These are phyloP conservation scores for Myopa tessellatipennis DNA, from an alignment of 2,888 invertebrate species.

Conservation along the genomic window DNA sequence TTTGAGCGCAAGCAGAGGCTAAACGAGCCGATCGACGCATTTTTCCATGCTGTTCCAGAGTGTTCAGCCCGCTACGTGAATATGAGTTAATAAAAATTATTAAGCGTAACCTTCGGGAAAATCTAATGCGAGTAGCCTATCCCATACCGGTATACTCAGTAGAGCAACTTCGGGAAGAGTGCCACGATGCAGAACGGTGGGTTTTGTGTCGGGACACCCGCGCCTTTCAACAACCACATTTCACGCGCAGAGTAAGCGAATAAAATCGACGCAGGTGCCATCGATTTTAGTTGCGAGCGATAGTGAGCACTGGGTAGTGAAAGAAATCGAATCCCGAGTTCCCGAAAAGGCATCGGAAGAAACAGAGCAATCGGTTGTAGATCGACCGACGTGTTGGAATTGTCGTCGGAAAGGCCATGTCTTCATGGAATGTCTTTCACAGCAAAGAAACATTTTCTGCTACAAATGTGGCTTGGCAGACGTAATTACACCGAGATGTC, in stretches of 20 bases:
- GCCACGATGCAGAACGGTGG: constrained; percentile 15
- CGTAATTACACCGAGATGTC: no score
- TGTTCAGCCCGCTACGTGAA: background rate
- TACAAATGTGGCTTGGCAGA: no score
- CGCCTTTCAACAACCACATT: background rate
- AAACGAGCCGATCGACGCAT: constrained; percentile 26
- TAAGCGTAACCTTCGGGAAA: background rate
- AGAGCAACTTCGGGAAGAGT: constrained; percentile 28
- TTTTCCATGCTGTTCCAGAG: constrained; percentile 6
- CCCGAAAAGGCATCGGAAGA: background rate
- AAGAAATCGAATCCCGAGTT: background rate
- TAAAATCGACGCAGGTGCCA: background rate
- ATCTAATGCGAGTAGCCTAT: constrained; percentile 2
- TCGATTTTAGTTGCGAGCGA: background rate
- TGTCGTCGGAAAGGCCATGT: background rate
- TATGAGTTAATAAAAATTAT: constrained; percentile 2
- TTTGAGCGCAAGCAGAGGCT: constrained; percentile 32
- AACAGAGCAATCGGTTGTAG: background rate
- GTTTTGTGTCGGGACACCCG: background rate
- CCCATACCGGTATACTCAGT: constrained; percentile 13
- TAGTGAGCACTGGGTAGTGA: background rate
- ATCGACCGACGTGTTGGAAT: background rate
- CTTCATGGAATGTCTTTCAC: background rate
- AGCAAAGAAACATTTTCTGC: background rate
- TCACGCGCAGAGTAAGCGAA: background rate